Evolutionary conservation across 2,888 invertebrate genomes (phyloP).

Genomic region (Macropis europaea): DNA sequence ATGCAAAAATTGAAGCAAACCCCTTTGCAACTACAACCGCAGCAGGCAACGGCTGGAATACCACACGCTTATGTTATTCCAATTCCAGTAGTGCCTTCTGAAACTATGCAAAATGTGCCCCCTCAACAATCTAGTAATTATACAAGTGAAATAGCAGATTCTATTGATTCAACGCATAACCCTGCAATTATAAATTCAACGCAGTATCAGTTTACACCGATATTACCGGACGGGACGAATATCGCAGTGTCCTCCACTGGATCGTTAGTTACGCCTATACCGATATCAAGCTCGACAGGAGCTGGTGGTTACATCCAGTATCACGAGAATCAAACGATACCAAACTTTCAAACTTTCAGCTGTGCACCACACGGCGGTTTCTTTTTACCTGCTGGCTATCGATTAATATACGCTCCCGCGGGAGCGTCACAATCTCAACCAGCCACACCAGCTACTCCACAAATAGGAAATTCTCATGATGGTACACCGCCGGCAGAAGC

Average conservation of each 20-base stretch:
- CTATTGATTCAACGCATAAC: constrained; percentile 48
- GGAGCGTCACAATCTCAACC: constrained; percentile 74
- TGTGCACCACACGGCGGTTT: constrained; percentile 76
- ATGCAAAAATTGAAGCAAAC: constrained; percentile 76
- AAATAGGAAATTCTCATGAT: constrained; percentile 72
- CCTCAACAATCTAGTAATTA: constrained; percentile 58
- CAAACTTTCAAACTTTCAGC: constrained; percentile 74
- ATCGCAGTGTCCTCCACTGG: constrained; percentile 54
- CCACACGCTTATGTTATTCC: constrained; percentile 78
- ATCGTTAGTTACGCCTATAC: constrained; percentile 64
- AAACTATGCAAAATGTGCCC: constrained; percentile 70
- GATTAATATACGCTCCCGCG: constrained; percentile 74
- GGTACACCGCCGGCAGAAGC: constrained; percentile 75
- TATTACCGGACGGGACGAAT: constrained; percentile 67
- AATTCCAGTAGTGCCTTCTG: constrained; percentile 77
- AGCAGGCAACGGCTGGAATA: constrained; percentile 66
- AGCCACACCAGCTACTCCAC: constrained; percentile 76
- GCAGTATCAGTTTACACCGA: constrained; percentile 72
- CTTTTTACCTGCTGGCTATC: constrained; percentile 76
- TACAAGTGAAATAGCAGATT: constrained; percentile 46
- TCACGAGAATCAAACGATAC: constrained; percentile 68
- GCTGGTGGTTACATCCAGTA: constrained; percentile 66
- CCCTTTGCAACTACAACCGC: constrained; percentile 60
- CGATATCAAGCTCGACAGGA: constrained; percentile 55
- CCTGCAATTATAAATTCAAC: constrained; percentile 60